Evolutionary conservation across 2,113 vertebrate species (phyloP), one percentile per base, ranked within the genome.

Genomic region (Proteles cristata): DNA sequence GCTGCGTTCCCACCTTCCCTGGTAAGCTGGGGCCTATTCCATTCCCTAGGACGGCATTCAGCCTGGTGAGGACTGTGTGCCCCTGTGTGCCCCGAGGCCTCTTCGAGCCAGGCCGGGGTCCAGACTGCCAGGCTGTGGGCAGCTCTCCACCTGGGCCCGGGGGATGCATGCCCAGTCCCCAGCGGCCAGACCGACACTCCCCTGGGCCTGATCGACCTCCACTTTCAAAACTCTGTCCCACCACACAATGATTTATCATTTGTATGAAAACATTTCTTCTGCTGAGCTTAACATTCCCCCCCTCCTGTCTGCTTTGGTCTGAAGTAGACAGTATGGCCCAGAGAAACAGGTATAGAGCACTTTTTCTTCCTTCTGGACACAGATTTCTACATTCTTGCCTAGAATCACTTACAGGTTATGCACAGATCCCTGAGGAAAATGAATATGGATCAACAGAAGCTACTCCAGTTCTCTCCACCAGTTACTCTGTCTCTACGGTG

Each of bases 1-100:
- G 88, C 87, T 33, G 88, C 55, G 69, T 93, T 98, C 97, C 97
- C 90, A 94, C 86, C 93, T 98, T 96, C 95, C 97, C 97, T 94
- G 93, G 98, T 98, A 97, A 98, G 63, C 93, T 82, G 97, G 98
- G 97, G 68, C 92, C 96, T 77, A 76, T 96, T 96, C 97, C 95
- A 92, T 96, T 98, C 96, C 2, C 3, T 74, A 85, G 84, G 92
- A 97, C 53, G 15, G 83, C 83, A 89, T 79, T 94, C 61, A 93
- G 80, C 45, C 92, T 86, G 89, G 73, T 48, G 1, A 55, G 63
- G 88, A 69, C 77, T 0, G 12, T 5, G 14, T 31, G 65, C 11
- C 84, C 63, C 68, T 48, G 19, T 0, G 0, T 45, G 97, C 94
- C 88, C 11, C 17, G 53, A 11, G 25, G 31, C 45, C 25, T 45